Conservation (phyloP, 1,140 invertebrate genomes). For the Anoplolepis gracilipes region DNA sequence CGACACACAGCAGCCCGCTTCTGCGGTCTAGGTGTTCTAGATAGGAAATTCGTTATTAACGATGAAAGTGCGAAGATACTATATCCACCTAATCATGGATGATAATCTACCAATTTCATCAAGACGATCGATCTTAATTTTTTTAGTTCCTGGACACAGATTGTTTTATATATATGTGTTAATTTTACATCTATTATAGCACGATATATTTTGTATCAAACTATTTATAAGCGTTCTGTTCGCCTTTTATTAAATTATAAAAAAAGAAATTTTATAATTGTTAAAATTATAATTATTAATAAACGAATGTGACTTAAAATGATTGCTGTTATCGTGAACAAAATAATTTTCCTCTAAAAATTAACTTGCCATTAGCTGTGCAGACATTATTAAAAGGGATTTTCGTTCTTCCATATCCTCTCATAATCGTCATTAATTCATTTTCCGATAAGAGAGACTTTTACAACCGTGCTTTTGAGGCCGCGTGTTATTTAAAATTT, state of each 20-base stretch:
- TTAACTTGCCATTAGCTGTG: constrained; percentile 6
- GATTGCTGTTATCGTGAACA: background rate
- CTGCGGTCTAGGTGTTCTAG: constrained; percentile 34
- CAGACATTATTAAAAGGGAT: background rate
- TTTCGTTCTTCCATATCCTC: background rate
- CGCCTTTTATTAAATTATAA: background rate
- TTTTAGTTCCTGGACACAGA: background rate
- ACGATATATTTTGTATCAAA: background rate
- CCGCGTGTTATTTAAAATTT: constrained; percentile 66
- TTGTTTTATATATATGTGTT: background rate
- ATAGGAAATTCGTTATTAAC: constrained; percentile 44
- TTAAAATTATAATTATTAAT: background rate
- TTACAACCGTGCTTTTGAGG: constrained; percentile 35
- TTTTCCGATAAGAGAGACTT: constrained; percentile 31
- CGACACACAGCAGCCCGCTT: constrained; percentile 45
- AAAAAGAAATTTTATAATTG: background rate
- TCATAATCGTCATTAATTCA: constrained; percentile 17
- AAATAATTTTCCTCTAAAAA: background rate
- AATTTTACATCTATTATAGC: background rate
- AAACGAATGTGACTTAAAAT: background rate
- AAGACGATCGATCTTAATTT: constrained; percentile 22
- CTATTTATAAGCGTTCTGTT: background rate
- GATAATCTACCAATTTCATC: constrained; percentile 23
- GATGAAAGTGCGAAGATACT: constrained; percentile 27
- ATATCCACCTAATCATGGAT: constrained; percentile 12